A percentile compares a stretch with the other conserved stretches of the same genome.
These are phyloP conservation scores for Solea senegalensis DNA, from an alignment of 2,113 vertebrate species.

Conservation along the genomic window DNA sequence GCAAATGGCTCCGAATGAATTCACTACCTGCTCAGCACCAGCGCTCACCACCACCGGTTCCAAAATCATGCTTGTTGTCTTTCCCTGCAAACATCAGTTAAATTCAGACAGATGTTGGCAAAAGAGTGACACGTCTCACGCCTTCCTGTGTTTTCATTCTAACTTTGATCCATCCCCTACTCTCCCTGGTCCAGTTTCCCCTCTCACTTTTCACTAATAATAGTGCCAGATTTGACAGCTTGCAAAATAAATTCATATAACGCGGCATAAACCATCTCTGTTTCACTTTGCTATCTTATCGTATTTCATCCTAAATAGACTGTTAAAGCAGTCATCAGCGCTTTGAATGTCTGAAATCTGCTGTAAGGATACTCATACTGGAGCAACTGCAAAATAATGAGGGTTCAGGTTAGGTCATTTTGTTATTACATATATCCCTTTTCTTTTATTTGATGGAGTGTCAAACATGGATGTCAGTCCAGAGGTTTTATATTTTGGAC, in stretches of 20 bases:
- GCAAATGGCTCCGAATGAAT: neutral
- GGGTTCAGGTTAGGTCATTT: neutral
- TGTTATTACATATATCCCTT: slow-evolving; percentile 11
- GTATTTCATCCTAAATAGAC: neutral
- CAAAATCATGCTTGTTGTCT: slow-evolving; percentile 5
- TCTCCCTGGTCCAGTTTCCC: neutral
- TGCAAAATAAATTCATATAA: slow-evolving; percentile 2
- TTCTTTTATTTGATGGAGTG: slow-evolving; percentile 26
- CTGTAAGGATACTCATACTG: neutral
- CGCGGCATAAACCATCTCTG: neutral
- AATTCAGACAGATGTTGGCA: slow-evolving; percentile 18
- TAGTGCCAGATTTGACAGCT: neutral
- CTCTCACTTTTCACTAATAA: slow-evolving; percentile 3
- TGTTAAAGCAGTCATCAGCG: neutral
- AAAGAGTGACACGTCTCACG: slow-evolving; percentile 5
- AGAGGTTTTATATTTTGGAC: slow-evolving; percentile 20
- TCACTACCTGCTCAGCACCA: neutral
- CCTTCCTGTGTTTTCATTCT: slow-evolving; percentile 6
- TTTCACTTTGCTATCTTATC: neutral
- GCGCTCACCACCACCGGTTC: no score
- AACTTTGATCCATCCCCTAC: slow-evolving; percentile 4
- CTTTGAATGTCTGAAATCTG: neutral
- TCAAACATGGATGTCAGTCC: slow-evolving; percentile 23
- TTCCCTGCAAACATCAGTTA: slow-evolving; percentile 23
- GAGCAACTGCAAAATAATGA: neutral